These are phyloP conservation scores for Epizoanthus illoricatus DNA, from an alignment of 92 coral and sea anemone genomes.

Conservation along the genomic window DNA sequence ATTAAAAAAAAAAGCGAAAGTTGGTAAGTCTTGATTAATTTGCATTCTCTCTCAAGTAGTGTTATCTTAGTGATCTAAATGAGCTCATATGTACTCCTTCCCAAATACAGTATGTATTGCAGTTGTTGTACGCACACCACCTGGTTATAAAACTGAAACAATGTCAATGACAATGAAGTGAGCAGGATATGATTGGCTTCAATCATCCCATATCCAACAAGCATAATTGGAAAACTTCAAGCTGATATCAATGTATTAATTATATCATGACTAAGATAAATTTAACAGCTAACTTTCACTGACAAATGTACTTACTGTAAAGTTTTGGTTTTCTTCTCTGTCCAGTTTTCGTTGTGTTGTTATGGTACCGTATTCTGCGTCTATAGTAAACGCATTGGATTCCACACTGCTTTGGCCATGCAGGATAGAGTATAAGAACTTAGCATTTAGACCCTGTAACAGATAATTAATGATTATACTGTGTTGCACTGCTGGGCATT, in stretches of 20 bases:
- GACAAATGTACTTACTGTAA: conserved; percentile 64
- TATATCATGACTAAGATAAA: background rate
- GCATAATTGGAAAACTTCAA: background rate
- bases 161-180: no score
- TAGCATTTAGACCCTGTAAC: conserved; percentile 27
- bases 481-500: no score
- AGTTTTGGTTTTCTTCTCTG: conserved; percentile 71
- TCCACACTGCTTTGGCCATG: conserved; percentile 66
- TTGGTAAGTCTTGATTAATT: no score
- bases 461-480: background rate
- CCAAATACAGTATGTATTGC: no score
- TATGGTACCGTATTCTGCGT: conserved; percentile 77
- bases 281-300: background rate
- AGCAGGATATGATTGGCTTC: no score
- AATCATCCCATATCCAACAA: background rate
- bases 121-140: no score
- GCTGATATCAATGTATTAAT: background rate
- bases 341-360: conserved; percentile 68
- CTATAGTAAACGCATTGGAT: conserved; percentile 69
- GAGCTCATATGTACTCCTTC: no score
- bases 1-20: no score
- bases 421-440: conserved; percentile 50
- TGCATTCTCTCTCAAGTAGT: no score
- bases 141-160: no score
- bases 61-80: no score